Conservation (phyloP, 2,797 vertebrate genomes). For the Amazona ochrocephala region DNA sequence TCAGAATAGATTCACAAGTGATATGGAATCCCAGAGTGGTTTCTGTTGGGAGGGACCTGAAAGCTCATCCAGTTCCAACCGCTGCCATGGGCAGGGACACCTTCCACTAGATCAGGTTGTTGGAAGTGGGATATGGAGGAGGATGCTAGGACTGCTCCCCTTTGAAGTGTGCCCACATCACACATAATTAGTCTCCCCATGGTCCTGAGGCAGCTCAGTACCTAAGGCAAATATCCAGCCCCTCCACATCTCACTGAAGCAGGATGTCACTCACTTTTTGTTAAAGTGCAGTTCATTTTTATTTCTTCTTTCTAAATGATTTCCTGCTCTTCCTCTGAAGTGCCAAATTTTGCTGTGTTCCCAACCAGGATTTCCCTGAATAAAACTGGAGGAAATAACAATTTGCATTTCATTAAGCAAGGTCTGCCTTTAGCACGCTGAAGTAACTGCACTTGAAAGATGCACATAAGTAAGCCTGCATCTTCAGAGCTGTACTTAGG, state of each 20-base stretch:
- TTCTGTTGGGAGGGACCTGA: background rate
- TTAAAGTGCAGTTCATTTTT: background rate
- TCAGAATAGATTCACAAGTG: background rate
- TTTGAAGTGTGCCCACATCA: background rate
- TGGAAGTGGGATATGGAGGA: background rate
- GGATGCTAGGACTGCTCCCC: background rate
- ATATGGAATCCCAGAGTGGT: background rate
- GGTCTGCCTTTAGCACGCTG: background rate
- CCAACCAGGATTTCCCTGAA: background rate
- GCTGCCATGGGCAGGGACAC: background rate
- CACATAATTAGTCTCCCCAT: background rate
- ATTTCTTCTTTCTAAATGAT: background rate
- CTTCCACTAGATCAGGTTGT: background rate
- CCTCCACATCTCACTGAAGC: background rate
- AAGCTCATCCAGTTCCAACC: background rate
- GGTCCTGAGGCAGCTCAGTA: background rate
- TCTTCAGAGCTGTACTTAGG: constrained; percentile 14
- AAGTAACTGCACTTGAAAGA: background rate
- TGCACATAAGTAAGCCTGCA: background rate
- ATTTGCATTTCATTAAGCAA: background rate
- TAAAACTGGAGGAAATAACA: background rate
- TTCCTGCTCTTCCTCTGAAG: background rate
- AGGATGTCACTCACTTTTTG: background rate
- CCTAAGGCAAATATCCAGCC: background rate
- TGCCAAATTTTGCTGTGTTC: background rate